Evolutionary conservation across 2,797 vertebrate genomes (phyloP).

Genomic region (Clamator glandarius): DNA sequence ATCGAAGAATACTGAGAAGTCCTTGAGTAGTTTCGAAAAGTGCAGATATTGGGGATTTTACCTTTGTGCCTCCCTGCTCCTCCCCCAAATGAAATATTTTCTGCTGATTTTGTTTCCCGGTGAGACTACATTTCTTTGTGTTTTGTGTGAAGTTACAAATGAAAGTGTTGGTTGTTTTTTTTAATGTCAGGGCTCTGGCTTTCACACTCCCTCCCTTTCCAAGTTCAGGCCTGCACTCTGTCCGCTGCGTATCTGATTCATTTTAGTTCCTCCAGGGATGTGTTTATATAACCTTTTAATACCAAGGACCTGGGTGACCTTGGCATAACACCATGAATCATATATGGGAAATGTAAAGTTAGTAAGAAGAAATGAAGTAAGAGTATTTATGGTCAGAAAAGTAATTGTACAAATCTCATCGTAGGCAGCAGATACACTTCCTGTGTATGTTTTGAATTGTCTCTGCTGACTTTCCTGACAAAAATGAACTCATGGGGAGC

Average conservation of each 20-base stretch:
- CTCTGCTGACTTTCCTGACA: slow-evolving; percentile 39
- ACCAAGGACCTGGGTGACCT: slow-evolving; percentile 45
- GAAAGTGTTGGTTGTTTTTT: not conserved
- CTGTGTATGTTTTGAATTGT: slow-evolving; percentile 55
- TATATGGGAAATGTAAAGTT: slow-evolving; percentile 58
- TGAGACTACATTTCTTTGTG: not conserved
- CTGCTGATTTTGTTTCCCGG: not conserved
- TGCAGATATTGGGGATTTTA: not conserved
- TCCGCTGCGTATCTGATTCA: not conserved
- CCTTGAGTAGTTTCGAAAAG: not conserved
- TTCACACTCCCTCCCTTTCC: not conserved
- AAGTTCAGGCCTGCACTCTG: slow-evolving; percentile 43
- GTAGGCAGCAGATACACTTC: slow-evolving; percentile 46
- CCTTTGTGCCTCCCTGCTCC: not conserved
- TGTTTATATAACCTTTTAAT: slow-evolving; percentile 65
- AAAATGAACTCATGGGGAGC: slow-evolving; percentile 5
- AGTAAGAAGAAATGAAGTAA: slow-evolving; percentile 42
- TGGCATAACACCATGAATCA: slow-evolving; percentile 54
- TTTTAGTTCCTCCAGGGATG: slow-evolving; percentile 37
- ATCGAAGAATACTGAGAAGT: not conserved
- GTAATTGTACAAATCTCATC: slow-evolving; percentile 45
- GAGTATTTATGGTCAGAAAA: not conserved
- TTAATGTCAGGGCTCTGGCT: not conserved
- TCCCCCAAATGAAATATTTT: not conserved
- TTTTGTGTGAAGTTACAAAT: not conserved